These are phyloP conservation scores for Brachypodius melanocephalos DNA, from an alignment of 2,113 vertebrate genomes.

Conservation along the genomic window DNA sequence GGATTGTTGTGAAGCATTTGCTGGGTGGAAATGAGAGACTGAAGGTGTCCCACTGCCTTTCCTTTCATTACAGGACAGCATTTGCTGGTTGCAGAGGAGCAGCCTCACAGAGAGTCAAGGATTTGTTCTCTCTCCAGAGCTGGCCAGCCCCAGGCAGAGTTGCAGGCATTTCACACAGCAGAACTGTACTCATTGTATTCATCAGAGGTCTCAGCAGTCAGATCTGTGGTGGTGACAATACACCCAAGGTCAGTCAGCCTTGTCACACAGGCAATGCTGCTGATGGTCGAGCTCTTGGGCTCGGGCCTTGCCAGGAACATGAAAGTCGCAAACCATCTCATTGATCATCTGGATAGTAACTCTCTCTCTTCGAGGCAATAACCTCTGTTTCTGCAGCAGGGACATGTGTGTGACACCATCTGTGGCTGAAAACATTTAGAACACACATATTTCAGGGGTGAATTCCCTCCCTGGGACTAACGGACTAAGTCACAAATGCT, in stretches of 20 bases:
- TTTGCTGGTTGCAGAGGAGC: not conserved
- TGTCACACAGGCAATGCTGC: not conserved
- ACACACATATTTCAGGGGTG: not conserved
- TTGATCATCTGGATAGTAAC: accelerated
- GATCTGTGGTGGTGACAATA: not conserved
- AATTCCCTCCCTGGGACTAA: not conserved
- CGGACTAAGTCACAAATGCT: not conserved
- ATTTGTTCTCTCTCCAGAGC: not conserved
- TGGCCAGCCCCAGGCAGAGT: not conserved
- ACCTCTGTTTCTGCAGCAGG: not conserved
- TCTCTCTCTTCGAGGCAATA: not conserved
- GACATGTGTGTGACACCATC: not conserved
- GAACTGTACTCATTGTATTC: not conserved
- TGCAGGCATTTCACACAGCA: not conserved
- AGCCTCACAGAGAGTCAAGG: not conserved
- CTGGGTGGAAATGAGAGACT: not conserved
- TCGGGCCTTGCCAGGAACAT: not conserved
- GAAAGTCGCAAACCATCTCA: not conserved
- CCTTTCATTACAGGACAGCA: not conserved
- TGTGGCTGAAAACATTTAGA: not conserved
- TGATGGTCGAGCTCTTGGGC: not conserved
- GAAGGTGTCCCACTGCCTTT: not conserved
- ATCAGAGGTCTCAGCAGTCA: not conserved
- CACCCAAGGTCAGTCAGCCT: not conserved
- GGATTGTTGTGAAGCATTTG: not conserved